phyloP scores from a whole-genome alignment of 2,113 vertebrate genomes.

The Excalfactoria chinensis region DNA sequence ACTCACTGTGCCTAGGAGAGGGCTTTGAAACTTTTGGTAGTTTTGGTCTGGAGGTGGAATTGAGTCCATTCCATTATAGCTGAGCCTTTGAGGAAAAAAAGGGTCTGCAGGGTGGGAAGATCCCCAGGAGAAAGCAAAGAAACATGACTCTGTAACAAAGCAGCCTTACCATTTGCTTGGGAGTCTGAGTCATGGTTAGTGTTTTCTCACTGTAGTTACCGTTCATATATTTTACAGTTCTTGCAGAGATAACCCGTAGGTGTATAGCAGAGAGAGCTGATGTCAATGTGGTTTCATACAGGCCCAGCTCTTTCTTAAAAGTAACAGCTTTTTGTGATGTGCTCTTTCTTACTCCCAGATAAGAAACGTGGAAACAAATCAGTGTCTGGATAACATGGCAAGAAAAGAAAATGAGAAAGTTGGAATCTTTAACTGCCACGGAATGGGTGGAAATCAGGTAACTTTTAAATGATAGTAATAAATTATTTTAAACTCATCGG shows the following conservation, averaged over 20 bases:
- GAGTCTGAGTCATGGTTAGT: neutral
- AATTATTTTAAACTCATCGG: neutral
- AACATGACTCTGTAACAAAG: neutral
- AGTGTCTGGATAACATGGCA: conserved; percentile 99
- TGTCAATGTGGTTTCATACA: neutral
- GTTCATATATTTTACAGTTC: neutral
- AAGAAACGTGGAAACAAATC: conserved; percentile 97
- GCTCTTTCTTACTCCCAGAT: conserved; percentile 80
- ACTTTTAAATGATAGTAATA: neutral
- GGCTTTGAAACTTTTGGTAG: neutral
- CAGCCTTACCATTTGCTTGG: neutral
- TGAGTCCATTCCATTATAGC: neutral
- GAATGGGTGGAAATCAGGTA: conserved; percentile 99
- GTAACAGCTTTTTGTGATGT: neutral
- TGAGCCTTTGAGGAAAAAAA: neutral
- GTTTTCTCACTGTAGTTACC: neutral
- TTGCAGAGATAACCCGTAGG: neutral
- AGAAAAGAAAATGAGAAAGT: conserved; percentile 99
- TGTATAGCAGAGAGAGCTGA: neutral
- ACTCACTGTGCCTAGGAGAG: neutral
- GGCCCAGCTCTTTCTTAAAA: neutral
- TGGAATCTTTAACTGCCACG: conserved; percentile 99
- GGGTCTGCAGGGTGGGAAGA: neutral
- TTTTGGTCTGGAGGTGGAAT: neutral
- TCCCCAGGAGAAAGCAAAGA: neutral